Base-by-base conservation (phyloP, 2,888 invertebrate genomes). In the Synergus gifuensis region DNA sequence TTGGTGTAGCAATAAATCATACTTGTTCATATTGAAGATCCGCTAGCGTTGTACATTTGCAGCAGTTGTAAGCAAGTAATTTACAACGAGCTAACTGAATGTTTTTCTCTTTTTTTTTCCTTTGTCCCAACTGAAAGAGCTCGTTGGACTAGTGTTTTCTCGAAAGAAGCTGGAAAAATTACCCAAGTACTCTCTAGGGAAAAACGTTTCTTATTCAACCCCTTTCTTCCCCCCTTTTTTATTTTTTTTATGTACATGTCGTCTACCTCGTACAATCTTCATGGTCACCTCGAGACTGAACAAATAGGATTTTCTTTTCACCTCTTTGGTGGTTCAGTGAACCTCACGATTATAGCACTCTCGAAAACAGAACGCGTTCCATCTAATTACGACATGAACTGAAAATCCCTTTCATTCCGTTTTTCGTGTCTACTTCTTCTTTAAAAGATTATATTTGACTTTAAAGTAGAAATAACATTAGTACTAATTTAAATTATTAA, bases 101-200 rank as follows among this genome's bases (percentile, higher is more conserved):
- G 80, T 80, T 78, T 82, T 78, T 77, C 14, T 36, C n/a, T 73
- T 76, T 79, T 77, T 77, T 69, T 67, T 80, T 80, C 77, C 73
- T 78, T 63, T 76, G 49, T 64, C 73, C 49, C 77, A 78, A 66
- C 18, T 66, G 60, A 80, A 77, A 77, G 67, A 79, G 73, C 78
- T 79, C 79, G 79, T 82, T 79, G 78, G 76, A 67, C 60, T 78
- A 64, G 76, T 64, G 62, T 66, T 63, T 79, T 78, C 77, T 78
- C 73, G 69, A 78, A 64, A 69, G 36, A 73, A 77, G 44, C 73
- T 76, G 73, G 80, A 79, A 80, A 79, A 83, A 83, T 80, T 81
- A 80, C 77, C 80, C 81, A 81, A 83, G 81, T 81, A 78, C 83
- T 80, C 83, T 76, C 78, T 54, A 73, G 81, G 80, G 81, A 80